These are phyloP conservation scores for Macrostomum lignano DNA, from an alignment of 1,140 invertebrate genomes.

Conservation along the genomic window DNA sequence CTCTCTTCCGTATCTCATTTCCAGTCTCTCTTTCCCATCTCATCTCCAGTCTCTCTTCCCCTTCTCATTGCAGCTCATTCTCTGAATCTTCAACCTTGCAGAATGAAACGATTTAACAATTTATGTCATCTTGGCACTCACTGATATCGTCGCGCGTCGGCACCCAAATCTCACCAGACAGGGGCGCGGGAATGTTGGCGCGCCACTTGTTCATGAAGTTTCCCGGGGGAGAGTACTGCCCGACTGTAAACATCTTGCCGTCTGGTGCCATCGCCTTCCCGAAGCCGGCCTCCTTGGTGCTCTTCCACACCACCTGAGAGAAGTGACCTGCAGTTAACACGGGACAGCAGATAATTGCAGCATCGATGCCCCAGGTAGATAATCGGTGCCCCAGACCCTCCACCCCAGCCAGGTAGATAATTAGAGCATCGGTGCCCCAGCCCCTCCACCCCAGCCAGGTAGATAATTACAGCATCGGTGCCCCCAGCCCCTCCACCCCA, in stretches of 20 bases:
- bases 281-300: slow-evolving; percentile 39
- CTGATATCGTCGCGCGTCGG: too few species aligned
- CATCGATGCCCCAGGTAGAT: slow-evolving; percentile 1
- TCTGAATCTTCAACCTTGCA: too few species aligned
- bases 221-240: slow-evolving; percentile 42
- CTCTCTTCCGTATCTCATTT: too few species aligned
- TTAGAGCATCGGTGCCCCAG: too few species aligned
- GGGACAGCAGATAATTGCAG: background rate
- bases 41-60: too few species aligned
- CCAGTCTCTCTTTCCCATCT: too few species aligned
- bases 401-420: too few species aligned
- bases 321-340: slow-evolving; percentile 11
- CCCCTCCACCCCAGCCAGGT: too few species aligned
- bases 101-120: background rate
- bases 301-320: slow-evolving; percentile 35
- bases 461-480: too few species aligned
- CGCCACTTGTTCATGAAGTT: slow-evolving; percentile 43
- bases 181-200: slow-evolving; percentile 31
- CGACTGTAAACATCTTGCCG: slow-evolving; percentile 38
- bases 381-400: slow-evolving; percentile 7
- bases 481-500: too few species aligned
- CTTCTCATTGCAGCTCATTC: too few species aligned
- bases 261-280: slow-evolving; percentile 32
- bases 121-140: background rate
- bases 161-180: background rate